Conservation (phyloP, 2,113 vertebrate genomes). For the Polypterus senegalus region DNA sequence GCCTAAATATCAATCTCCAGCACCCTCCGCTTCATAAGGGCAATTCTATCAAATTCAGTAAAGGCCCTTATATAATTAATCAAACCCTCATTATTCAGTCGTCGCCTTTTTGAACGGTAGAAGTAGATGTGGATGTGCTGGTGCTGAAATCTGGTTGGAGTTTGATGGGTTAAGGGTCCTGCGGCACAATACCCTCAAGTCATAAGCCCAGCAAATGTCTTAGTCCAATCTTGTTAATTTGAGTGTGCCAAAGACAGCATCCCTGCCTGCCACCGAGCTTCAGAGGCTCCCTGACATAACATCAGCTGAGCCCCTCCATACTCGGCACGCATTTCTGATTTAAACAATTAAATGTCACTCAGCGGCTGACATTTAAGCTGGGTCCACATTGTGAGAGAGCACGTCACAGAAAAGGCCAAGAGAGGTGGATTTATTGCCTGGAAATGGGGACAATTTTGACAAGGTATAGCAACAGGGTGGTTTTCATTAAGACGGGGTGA, state of each 20-base stretch:
- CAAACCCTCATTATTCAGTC: no score
- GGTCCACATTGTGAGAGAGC: slow-evolving; percentile 7
- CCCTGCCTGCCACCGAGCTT: neutral
- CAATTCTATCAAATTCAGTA: no score
- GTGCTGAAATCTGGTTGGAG: neutral
- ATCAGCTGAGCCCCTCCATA: neutral
- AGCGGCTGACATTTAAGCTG: slow-evolving; percentile 8
- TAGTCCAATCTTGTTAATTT: neutral
- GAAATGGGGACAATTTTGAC: slow-evolving; percentile 1
- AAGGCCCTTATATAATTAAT: no score
- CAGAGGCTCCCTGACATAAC: neutral
- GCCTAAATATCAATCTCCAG: no score
- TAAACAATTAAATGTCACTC: slow-evolving; percentile 12
- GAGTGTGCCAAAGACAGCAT: neutral
- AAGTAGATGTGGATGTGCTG: no score
- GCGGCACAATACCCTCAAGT: neutral
- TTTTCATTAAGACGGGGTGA: slow-evolving; percentile 5
- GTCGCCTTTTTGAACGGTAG: no score
- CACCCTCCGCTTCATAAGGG: no score
- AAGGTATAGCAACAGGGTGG: slow-evolving; percentile 4
- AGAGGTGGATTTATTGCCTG: slow-evolving; percentile 6
- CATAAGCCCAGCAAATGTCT: neutral
- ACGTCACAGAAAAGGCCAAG: slow-evolving; percentile 7
- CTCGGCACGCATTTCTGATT: slow-evolving; percentile 4
- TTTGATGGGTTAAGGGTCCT: neutral